phyloP scores from a whole-genome alignment of 2,888 invertebrate species.

The Nomada ruficornis region DNA sequence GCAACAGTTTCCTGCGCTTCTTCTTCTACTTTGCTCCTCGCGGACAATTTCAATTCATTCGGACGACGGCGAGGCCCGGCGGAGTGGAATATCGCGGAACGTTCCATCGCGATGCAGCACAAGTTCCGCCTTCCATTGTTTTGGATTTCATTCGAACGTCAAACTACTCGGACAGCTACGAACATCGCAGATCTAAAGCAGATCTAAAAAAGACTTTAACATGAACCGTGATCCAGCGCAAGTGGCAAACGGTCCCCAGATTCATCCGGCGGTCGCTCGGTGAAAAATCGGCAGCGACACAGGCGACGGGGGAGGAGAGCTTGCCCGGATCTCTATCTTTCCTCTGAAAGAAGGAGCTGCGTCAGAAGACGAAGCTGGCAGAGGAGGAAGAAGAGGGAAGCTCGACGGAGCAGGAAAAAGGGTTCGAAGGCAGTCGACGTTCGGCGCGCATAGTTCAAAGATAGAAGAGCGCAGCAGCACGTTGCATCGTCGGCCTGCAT shows the following conservation, averaged over 20 bases:
- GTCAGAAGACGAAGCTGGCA: no score
- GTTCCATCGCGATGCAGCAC: neutral
- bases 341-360: neutral
- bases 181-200: no score
- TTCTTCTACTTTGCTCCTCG: constrained; percentile 27
- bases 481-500: constrained; percentile 44
- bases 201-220: neutral
- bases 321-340: no score
- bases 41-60: constrained; percentile 33
- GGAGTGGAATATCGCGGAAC: no score
- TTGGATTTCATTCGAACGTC: no score
- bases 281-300: constrained; percentile 16
- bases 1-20: constrained; percentile 29
- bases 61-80: neutral
- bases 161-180: no score
- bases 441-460: constrained; percentile 72
- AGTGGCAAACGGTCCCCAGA: neutral
- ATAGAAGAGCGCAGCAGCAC: constrained; percentile 62
- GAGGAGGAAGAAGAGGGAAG: constrained; percentile 1
- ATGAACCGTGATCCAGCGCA: neutral
- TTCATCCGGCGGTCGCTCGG: constrained; percentile 2
- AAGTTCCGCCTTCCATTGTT: neutral
- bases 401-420: constrained; percentile 36
- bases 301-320: neutral
- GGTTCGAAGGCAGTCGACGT: constrained; percentile 38